These are phyloP conservation scores for Chalcis sispes DNA, from an alignment of 2,888 invertebrate species.

Conservation along the genomic window DNA sequence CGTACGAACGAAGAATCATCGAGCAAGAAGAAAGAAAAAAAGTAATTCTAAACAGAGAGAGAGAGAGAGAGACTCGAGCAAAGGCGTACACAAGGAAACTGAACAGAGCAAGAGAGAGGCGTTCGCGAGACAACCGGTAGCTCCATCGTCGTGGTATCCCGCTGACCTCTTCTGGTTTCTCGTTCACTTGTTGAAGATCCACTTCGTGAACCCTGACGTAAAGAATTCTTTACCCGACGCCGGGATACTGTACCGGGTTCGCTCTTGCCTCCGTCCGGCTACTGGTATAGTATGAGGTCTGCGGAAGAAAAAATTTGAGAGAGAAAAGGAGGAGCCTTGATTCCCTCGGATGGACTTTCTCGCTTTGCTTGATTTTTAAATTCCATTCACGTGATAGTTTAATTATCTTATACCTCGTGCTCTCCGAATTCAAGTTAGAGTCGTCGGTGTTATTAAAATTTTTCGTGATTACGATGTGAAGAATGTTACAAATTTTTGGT, in stretches of 20 bases:
- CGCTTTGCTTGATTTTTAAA: conserved; percentile 41
- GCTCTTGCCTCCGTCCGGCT: conserved; percentile 57
- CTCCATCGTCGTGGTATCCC: conserved; percentile 69
- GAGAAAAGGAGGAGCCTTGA: not conserved
- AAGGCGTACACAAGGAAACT: not conserved
- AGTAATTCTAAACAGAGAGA: conserved; percentile 6
- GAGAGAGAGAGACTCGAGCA: not conserved
- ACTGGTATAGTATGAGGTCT: conserved; percentile 54
- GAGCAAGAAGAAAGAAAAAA: not conserved
- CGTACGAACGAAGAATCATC: not conserved
- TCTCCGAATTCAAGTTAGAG: too few relatives aligned
- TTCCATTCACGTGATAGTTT: conserved; percentile 49
- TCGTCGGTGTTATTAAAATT: too few relatives aligned
- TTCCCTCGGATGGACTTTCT: not conserved
- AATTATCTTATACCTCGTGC: conserved; percentile 31
- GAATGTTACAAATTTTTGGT: too few relatives aligned
- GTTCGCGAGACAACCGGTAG: conserved; percentile 70
- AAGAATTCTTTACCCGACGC: conserved; percentile 72
- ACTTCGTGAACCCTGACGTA: conserved; percentile 67
- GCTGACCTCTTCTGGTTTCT: conserved; percentile 70
- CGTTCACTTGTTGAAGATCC: conserved; percentile 60
- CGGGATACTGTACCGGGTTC: conserved; percentile 56
- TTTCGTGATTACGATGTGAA: too few relatives aligned
- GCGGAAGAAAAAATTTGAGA: conserved; percentile 4
- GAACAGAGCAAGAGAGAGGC: conserved; percentile 15